Evolutionary conservation across 2,113 vertebrate species (phyloP), one percentile per base, ranked within the genome.

Genomic region (Corvus hawaiiensis): DNA sequence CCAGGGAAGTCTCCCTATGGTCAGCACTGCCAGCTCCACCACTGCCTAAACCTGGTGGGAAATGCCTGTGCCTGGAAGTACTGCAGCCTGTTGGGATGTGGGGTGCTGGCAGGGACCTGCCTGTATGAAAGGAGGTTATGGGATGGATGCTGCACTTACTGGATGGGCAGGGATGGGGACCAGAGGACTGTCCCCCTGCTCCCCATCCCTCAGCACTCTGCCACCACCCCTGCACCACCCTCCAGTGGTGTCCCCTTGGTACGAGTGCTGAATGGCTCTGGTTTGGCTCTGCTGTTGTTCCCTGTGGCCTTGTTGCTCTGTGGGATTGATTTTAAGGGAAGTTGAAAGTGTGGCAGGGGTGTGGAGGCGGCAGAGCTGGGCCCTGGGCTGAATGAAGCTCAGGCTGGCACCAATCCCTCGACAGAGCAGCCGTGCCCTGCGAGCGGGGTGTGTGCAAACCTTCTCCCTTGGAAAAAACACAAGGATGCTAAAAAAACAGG

Each of bases 401-500:
- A 27, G 52, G 27, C 39, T 48, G 63, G 76, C 1, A 8, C 39
- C 0, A 1, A 20, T 75, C 51, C 87, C 68, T 37, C 0, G 3
- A 69, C 26, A 55, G 75, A 80, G 89, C 0, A 3, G 49, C 44
- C 0, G 4, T 13, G 44, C 35, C 1, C 58, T 48, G 77, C 0
- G 0, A 77, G 62, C 0, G 0, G 28, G 41, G 27, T 0, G 0
- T 33, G 48, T 67, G 28, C 0, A 1, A 76, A 52, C 44, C 35
- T 52, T 43, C 28, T 30, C 30, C 51, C n/a, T 37, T 37, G 43
- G 30, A 33, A 77, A 61, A 88, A 54, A 27, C 13, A 68, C 35
- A 69, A 2, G 11, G 9, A 48, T 2, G 9, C 48, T 72, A 11
- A 51, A 79, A 43, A 26, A 62, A 5, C 48, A 88, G 48, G 32